A percentile compares a stretch with the other conserved stretches of the same genome.
Evolutionary conservation across 2,797 vertebrate species (phyloP).

Genomic region (Sebastes taczanowskii): DNA sequence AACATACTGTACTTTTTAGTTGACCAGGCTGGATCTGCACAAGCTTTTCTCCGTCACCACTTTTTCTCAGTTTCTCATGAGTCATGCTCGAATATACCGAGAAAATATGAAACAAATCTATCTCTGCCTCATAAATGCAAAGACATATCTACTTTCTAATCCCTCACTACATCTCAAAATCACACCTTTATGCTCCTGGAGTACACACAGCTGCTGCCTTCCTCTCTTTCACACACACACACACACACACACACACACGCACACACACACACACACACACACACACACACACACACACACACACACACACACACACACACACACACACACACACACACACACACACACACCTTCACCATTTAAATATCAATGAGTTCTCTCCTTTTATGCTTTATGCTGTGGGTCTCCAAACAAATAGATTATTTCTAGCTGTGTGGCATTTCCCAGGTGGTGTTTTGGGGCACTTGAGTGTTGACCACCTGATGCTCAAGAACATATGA

Average conservation of each 20-base stretch:
- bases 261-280: not conserved
- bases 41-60: not conserved
- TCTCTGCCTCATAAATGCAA: slow-evolving; percentile 48
- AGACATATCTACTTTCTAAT: slow-evolving; percentile 42
- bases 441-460: slow-evolving; percentile 59
- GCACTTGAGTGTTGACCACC: slow-evolving; percentile 47
- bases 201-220: slow-evolving; percentile 42
- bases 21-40: not conserved
- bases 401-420: slow-evolving; percentile 60
- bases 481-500: slow-evolving; percentile 60
- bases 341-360: slow-evolving; percentile 20
- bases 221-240: not conserved
- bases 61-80: not conserved
- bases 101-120: slow-evolving; percentile 40
- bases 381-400: slow-evolving; percentile 25
- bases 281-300: not conserved
- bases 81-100: not conserved
- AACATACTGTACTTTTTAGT: too few species aligned
- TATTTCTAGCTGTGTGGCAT: slow-evolving; percentile 58
- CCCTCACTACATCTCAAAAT: slow-evolving; percentile 28
- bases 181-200: slow-evolving; percentile 25
- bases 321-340: not conserved
- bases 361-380: slow-evolving; percentile 57
- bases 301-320: not conserved
- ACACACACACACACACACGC: not conserved